These are phyloP conservation scores for Sphaerodactylus townsendi DNA, from an alignment of 2,113 vertebrate genomes.

Conservation along the genomic window DNA sequence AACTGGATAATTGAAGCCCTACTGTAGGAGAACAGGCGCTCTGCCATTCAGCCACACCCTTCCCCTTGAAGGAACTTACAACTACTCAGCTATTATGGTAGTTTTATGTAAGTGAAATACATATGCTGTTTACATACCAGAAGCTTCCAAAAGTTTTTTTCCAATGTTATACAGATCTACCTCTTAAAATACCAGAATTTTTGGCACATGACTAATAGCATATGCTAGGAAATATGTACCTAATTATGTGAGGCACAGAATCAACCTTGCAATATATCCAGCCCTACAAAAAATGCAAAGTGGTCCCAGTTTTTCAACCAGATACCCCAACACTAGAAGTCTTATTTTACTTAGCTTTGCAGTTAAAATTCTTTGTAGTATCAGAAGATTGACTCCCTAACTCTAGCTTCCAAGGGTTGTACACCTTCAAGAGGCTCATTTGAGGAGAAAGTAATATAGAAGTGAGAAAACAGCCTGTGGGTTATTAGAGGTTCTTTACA, in stretches of 20 bases:
- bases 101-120: neutral
- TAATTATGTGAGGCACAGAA: neutral
- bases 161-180: neutral
- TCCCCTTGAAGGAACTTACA: neutral
- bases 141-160: too few species aligned
- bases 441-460: neutral
- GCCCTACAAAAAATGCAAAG: neutral
- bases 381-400: neutral
- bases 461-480: neutral
- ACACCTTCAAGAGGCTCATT: neutral
- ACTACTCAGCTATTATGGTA: neutral
- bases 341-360: neutral
- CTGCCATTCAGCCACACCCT: too few species aligned
- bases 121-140: neutral
- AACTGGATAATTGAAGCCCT: too few species aligned
- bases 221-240: neutral
- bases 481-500: neutral
- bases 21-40: neutral
- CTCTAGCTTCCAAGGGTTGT: neutral
- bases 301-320: neutral
- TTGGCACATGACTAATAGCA: neutral
- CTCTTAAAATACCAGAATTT: neutral
- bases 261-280: too few species aligned
- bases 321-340: neutral
- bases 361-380: neutral